These are phyloP conservation scores for Ophioninae sp. DNA, from an alignment of 2,888 invertebrate species.

Conservation along the genomic window DNA sequence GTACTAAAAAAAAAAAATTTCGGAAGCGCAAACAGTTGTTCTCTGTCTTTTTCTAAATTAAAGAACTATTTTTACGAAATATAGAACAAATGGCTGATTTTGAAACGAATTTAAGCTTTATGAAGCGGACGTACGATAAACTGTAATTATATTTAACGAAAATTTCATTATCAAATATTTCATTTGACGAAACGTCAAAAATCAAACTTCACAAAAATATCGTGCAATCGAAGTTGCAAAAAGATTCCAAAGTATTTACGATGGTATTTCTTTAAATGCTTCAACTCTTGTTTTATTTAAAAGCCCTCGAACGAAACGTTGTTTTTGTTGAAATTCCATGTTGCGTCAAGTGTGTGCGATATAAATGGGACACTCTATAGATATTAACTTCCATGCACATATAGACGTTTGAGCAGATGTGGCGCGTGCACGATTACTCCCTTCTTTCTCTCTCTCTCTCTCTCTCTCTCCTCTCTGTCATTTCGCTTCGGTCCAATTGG, in stretches of 20 bases:
- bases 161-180: no score
- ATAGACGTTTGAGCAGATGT: not conserved
- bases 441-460: not conserved
- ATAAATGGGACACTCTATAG: not conserved
- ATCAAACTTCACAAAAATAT: not conserved
- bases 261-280: not conserved
- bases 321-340: not conserved
- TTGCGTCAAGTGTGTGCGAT: not conserved
- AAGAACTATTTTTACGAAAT: no score
- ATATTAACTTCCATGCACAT: not conserved
- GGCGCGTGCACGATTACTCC: not conserved
- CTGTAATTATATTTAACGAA: no score
- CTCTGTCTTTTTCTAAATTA: no score
- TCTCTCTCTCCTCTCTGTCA: not conserved
- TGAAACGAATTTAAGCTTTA: no score
- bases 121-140: no score
- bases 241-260: not conserved
- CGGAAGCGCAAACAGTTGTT: no score
- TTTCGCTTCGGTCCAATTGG: constrained; percentile 71
- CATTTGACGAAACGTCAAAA: not conserved
- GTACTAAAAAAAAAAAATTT: no score
- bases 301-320: not conserved
- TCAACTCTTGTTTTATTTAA: not conserved
- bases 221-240: not conserved
- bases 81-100: no score